Percentiles rank a stretch among this genome's conserved stretches.
Evolutionary conservation across 2,797 vertebrate genomes (phyloP).

Genomic region (Myoxocephalus aenaeus): DNA sequence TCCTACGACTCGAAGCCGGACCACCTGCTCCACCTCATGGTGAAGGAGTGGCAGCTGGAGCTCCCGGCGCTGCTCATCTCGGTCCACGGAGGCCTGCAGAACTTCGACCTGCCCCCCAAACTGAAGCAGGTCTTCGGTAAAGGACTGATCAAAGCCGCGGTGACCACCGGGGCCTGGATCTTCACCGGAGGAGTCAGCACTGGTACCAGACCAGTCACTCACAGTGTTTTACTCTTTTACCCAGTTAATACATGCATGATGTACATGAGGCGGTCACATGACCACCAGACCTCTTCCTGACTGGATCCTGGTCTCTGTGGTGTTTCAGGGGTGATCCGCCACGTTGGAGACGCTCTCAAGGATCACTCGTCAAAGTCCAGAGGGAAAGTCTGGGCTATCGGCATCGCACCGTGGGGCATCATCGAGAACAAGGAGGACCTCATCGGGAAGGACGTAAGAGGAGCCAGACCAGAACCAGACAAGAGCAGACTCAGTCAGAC

Average conservation of each 20-base stretch:
- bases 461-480: not conserved
- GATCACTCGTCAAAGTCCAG: conserved; percentile 98
- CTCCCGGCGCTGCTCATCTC: conserved; percentile 96
- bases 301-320: not conserved
- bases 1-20: conserved; percentile 94
- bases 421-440: conserved; percentile 96
- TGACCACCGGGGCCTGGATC: conserved; percentile 98
- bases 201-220: conserved; percentile 66
- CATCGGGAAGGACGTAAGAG: conserved; percentile 93
- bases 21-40: conserved; percentile 94
- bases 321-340: conserved; percentile 91
- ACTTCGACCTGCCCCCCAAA: conserved; percentile 95
- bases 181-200: conserved; percentile 96
- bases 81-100: conserved; percentile 96
- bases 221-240: not conserved
- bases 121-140: conserved; percentile 97
- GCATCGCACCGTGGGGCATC: conserved; percentile 97
- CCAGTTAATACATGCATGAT: not conserved
- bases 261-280: not conserved
- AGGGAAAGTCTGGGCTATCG: conserved; percentile 94
- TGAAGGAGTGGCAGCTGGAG: conserved; percentile 96
- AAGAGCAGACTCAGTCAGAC: not conserved
- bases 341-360: conserved; percentile 97
- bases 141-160: conserved; percentile 95
- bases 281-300: not conserved